Conservation (phyloP, 2,113 vertebrate genomes). For the Pogonocichla stellata region DNA sequence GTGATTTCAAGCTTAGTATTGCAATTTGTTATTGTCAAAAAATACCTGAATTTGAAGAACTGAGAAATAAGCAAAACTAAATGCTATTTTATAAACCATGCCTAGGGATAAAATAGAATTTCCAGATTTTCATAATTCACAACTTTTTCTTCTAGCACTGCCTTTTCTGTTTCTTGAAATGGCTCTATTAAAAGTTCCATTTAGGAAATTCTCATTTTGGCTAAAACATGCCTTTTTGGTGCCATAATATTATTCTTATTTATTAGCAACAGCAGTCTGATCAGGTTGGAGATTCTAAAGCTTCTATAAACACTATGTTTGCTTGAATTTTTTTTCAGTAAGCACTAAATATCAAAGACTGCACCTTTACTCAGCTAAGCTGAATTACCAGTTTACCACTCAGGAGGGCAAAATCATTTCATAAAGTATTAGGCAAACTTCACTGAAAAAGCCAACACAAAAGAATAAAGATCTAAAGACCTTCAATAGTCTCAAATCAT, state of each 20-base stretch:
- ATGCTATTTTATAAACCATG: neutral
- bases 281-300: neutral
- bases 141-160: neutral
- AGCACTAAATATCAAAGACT: constrained; percentile 62
- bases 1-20: neutral
- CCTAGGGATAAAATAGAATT: neutral
- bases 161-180: neutral
- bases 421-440: constrained; percentile 44
- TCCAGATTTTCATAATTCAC: neutral
- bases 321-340: constrained; percentile 56
- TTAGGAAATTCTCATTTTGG: neutral
- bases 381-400: constrained; percentile 57
- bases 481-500: neutral
- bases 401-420: constrained; percentile 41
- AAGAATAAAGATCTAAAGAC: neutral
- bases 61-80: neutral
- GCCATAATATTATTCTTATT: neutral
- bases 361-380: constrained; percentile 28
- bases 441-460: neutral
- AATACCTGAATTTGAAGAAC: neutral
- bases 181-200: neutral
- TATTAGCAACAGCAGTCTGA: neutral
- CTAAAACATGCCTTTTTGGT: neutral
- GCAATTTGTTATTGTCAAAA: neutral
- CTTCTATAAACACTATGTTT: constrained; percentile 59